Evolutionary conservation across 1,140 invertebrate genomes (phyloP), one percentile per base, ranked within the genome.

Genomic region (Ceratina japonica): DNA sequence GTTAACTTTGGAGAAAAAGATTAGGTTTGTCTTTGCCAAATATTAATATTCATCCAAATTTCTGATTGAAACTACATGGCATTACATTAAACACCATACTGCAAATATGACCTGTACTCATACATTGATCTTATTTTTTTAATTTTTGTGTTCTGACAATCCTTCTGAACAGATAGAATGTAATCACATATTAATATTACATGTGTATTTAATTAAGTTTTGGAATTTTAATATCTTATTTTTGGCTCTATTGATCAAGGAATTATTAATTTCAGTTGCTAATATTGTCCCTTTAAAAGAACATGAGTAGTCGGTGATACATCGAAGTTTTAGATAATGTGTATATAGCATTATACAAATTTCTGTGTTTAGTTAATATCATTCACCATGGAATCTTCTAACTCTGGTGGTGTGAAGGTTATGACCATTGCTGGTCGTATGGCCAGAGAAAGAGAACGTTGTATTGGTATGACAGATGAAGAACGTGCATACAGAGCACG

Each of bases 401-500:
- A 2, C 0, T 10, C 0, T n/a, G 61, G 37, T 16, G 61, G 22
- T 31, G 31, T 63, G 24, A 94, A 94, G 88, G 94, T 96, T 51
- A 96, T 97, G 94, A 84, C 91, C 73, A 96, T 98, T 84, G 93
- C 93, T 77, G 96, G 97, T 2, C 95, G 96, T 72, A 94, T 96
- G 91, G 93, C 92, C 20, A 90, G 89, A 0, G 96, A 97, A 93
- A 93, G 97, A 79, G 96, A 97, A 92, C 94, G 97, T 89, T 92
- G 96, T 27, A 86, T 95, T 65, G 97, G 97, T 73, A 98, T 98
- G 97, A 95, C 95, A 8, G 93, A 95, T 88, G 95, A 94, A n/a
- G 97, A 98, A 93, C 94, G 97, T 83, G 94, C 94, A 62, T 98
- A 95, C 94, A 94, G 97, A 76, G 95, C 95, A 82, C 94, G 97